Conservation (phyloP, 2,113 vertebrate species). For the Furnarius figulus region DNA sequence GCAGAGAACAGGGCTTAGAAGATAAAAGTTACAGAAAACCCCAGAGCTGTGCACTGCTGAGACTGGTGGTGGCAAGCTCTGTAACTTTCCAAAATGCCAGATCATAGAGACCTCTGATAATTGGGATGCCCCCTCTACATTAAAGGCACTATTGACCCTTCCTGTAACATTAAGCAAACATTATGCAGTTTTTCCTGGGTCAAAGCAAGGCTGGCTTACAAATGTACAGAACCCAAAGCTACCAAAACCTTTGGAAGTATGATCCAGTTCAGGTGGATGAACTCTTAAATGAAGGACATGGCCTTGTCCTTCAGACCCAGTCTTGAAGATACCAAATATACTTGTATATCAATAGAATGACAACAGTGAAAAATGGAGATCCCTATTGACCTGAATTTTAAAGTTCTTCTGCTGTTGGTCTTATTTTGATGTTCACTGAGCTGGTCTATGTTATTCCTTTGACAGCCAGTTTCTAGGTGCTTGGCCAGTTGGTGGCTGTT, state of each 20-base stretch:
- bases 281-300: not conserved
- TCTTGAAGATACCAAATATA: not conserved
- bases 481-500: not conserved
- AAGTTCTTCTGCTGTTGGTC: not conserved
- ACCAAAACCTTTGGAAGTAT: not conserved
- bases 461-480: not conserved
- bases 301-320: not conserved
- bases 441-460: not conserved
- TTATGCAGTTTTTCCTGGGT: not conserved
- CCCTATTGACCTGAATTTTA: not conserved
- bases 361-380: not conserved
- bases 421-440: not conserved
- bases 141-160: not conserved
- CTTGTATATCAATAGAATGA: not conserved
- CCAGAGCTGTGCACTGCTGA: not conserved
- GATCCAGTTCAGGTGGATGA: not conserved
- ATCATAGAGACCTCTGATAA: not conserved
- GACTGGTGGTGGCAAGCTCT: not conserved
- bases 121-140: not conserved
- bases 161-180: not conserved
- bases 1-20: not conserved
- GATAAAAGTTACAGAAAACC: not conserved
- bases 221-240: not conserved
- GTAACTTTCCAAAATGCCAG: not conserved
- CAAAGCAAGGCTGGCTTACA: not conserved